Base-by-base conservation (phyloP, 1,140 invertebrate genomes). In the Aphaenogaster ashmeadi region DNA sequence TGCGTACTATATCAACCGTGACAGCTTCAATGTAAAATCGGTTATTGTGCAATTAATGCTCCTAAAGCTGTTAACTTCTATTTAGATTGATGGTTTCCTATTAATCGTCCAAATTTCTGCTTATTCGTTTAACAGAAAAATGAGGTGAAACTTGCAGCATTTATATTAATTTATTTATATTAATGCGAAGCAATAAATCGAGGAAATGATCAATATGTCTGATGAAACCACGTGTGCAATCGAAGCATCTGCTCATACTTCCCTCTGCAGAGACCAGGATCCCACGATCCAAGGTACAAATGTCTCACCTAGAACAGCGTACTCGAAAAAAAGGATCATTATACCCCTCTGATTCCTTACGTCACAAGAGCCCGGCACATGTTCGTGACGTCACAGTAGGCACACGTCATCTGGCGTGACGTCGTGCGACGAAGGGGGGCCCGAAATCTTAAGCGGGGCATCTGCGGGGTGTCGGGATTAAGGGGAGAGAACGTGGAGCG, bases 381-480 rank as follows among this genome's bases (percentile, higher is more conserved):
- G 93, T 60, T 81, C 38, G 86, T 93, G 93, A 93, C 92, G 93
- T 93, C 87, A 92, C 72, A 44, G 72, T 54, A 77, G 60, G 88
- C 90, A 92, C 92, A 93, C 89, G 91, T 92, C 91, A 93, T 86
- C 86, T 84, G 92, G 88, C 87, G 86, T 93, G 91, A 93, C 91
- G 92, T 93, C 87, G 90, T 52, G 27, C 72, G 36, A 36, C 80
- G 54, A 67, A 64, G 66, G 72, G 54, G 36, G 78, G 56, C 69
- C 77, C 81, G 58, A 88, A 89, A 89, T 89, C 88, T 90, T 75
- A 56, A 67, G 27, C 69, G 81, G 72, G 80, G 85, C 87, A 87
- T 86, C 81, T 89, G 89, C 89, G 79, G 90, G 85, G 87, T 74
- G 77, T 78, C 67, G 78, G 84, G 78, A 88, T 85, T 88, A 80